Evolutionary conservation across 1,140 invertebrate genomes (phyloP).

Genomic region (Scylla paramamosain): DNA sequence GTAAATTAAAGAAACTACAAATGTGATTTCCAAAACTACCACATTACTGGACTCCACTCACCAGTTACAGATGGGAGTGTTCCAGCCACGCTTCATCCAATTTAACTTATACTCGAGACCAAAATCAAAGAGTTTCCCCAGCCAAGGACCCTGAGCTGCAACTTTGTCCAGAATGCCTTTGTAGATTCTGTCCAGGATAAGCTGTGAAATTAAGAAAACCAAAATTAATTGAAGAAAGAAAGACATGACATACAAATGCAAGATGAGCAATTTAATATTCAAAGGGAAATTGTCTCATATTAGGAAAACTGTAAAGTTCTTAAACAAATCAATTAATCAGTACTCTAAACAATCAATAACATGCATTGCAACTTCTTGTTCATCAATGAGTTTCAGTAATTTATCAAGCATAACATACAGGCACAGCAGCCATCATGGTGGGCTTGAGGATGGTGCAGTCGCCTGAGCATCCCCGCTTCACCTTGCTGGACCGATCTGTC

Average conservation of each 20-base stretch:
- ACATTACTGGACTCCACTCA: slow-evolving; percentile 28
- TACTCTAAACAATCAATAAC: too few relatives aligned
- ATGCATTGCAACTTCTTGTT: too few relatives aligned
- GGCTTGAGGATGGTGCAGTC: slow-evolving; percentile 95
- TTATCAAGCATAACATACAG: slow-evolving; percentile 79
- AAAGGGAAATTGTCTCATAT: too few relatives aligned
- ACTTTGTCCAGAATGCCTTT: slow-evolving; percentile 97
- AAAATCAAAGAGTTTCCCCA: slow-evolving; percentile 92
- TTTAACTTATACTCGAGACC: slow-evolving; percentile 94
- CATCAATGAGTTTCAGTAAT: too few relatives aligned
- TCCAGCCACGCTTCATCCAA: slow-evolving; percentile 80
- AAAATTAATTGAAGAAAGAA: not conserved
- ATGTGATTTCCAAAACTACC: not conserved
- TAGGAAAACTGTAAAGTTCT: too few relatives aligned
- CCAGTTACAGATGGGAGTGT: slow-evolving; percentile 76
- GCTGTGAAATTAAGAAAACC: slow-evolving; percentile 82
- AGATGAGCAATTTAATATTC: too few relatives aligned
- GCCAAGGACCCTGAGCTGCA: slow-evolving; percentile 87
- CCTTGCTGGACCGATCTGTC: slow-evolving; percentile 97
- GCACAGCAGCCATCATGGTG: slow-evolving; percentile 96
- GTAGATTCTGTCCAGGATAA: slow-evolving; percentile 96
- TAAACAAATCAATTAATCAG: too few relatives aligned
- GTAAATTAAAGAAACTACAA: too few relatives aligned
- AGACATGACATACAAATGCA: not conserved
- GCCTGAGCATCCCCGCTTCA: slow-evolving; percentile 90